These are phyloP conservation scores for Cyprichromis sp. DNA, from an alignment of 2,113 vertebrate species.

Conservation along the genomic window DNA sequence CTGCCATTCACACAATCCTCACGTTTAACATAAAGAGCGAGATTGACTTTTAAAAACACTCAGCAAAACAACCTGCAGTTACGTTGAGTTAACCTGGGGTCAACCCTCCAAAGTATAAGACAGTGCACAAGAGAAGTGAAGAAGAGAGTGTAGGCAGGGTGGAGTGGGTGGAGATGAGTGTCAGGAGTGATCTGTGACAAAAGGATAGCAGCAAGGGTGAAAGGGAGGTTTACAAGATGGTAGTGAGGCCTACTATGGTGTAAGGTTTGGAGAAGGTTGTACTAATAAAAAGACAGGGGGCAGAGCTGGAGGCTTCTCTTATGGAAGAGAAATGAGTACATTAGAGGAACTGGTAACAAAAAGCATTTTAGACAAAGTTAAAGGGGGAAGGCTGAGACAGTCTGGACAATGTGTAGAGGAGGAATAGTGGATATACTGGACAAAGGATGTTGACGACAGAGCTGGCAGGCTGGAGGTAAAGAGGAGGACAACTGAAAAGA, in stretches of 20 bases:
- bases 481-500: neutral
- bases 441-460: neutral
- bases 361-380: neutral
- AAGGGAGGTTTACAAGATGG: neutral
- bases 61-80: slow-evolving; percentile 34
- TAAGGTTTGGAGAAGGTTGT: neutral
- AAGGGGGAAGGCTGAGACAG: neutral
- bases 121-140: neutral
- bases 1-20: neutral
- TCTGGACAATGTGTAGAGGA: neutral
- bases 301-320: neutral
- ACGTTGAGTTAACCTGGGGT: slow-evolving; percentile 38
- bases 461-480: neutral
- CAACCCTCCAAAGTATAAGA: neutral
- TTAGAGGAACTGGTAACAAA: neutral
- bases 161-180: neutral
- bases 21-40: neutral
- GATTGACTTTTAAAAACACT: neutral
- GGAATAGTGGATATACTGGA: neutral
- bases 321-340: neutral
- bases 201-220: neutral
- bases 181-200: neutral
- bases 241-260: neutral
- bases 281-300: neutral
- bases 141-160: neutral